phyloP scores from a whole-genome alignment of 2,797 vertebrate species.

The Silurus lanzhouensis region DNA sequence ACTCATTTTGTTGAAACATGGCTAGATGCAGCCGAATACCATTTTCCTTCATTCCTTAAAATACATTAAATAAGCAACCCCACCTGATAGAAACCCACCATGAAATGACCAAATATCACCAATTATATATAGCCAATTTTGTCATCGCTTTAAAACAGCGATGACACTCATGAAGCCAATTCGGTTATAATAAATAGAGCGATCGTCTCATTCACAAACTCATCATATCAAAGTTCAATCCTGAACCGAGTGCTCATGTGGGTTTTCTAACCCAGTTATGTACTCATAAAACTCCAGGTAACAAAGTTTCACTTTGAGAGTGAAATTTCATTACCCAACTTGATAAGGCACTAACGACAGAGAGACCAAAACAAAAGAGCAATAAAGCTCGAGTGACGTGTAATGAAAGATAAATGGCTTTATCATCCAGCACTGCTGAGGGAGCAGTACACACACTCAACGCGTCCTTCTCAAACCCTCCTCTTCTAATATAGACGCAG shows the following conservation, averaged over 20 bases:
- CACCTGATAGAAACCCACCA: constrained; percentile 2
- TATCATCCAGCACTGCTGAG: constrained; percentile 39
- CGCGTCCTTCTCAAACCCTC: constrained; percentile 29
- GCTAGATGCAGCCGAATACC: neutral
- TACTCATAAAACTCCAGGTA: constrained; percentile 56
- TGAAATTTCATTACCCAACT: constrained; percentile 70
- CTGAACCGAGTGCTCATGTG: constrained; percentile 41
- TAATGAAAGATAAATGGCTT: constrained; percentile 67
- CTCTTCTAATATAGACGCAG: constrained; percentile 31
- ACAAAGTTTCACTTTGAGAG: constrained; percentile 71
- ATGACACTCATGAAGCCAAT: constrained; percentile 43
- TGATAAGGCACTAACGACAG: constrained; percentile 67
- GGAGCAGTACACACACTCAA: constrained; percentile 24
- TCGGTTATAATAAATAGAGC: constrained; percentile 36
- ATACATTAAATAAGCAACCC: neutral
- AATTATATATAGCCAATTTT: neutral
- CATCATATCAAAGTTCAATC: constrained; percentile 46
- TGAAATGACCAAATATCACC: neutral
- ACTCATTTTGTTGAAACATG: neutral
- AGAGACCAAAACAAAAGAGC: constrained; percentile 67
- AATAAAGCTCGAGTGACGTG: constrained; percentile 72
- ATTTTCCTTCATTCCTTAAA: neutral
- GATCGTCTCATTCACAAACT: constrained; percentile 40
- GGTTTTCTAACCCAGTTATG: constrained; percentile 48
- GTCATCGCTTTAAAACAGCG: constrained; percentile 39